Percentiles rank a stretch among this genome's conserved stretches.
Conservation (phyloP, 1,140 invertebrate species). For the Drosophila sproati region DNA sequence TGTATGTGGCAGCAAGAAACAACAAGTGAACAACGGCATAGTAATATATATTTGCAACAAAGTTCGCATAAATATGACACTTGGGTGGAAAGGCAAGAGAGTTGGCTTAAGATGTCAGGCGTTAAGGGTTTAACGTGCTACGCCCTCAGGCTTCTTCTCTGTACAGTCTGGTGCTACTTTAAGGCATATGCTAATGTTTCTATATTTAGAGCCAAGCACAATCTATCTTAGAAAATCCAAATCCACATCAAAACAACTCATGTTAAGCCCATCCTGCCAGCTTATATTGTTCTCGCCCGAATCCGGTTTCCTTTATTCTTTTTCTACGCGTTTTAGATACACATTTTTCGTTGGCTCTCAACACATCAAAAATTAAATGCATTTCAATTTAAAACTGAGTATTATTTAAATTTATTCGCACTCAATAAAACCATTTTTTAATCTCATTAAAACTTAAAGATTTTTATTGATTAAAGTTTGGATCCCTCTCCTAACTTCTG, state of each 20-base stretch:
- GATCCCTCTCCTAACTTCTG: no score
- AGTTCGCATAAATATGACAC: conserved; percentile 52
- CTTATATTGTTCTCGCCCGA: conserved; percentile 8
- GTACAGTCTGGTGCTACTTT: not conserved
- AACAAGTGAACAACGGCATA: conserved; percentile 31
- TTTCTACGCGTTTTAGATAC: conserved; percentile 12
- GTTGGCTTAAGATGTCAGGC: conserved; percentile 28
- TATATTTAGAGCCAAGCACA: conserved; percentile 12
- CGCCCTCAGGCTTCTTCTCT: not conserved
- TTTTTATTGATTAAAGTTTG: no score
- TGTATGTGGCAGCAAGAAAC: conserved; percentile 12
- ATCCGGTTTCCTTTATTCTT: not conserved
- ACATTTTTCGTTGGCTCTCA: conserved; percentile 1
- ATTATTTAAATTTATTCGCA: conserved; percentile 2
- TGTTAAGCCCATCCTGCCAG: conserved; percentile 6
- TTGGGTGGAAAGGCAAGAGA: conserved; percentile 27
- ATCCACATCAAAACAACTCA: conserved; percentile 15
- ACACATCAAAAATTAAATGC: conserved; percentile 2
- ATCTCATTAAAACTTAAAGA: no score
- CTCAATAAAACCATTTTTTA: no score
- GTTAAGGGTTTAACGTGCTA: conserved; percentile 19
- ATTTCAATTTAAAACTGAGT: conserved; percentile 18
- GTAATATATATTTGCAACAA: conserved; percentile 46
- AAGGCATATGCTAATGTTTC: conserved; percentile 12
- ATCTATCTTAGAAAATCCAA: conserved; percentile 1